Base-by-base conservation (phyloP, 2,888 invertebrate genomes). In the Diarsia rubi region DNA sequence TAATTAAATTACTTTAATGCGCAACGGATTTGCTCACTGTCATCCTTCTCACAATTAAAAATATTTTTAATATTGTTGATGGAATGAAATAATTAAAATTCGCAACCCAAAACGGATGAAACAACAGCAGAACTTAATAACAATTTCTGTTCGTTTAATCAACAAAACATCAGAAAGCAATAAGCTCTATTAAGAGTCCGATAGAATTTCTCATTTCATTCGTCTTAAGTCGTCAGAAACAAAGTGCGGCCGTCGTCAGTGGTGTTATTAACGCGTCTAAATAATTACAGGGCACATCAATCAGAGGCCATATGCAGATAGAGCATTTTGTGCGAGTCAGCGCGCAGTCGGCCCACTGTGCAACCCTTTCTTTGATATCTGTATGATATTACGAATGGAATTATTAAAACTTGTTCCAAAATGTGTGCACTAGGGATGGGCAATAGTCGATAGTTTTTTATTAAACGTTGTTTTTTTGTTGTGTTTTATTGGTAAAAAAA, bases 281-380 rank as follows among this genome's bases (percentile, higher is more conserved):
- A 96, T 97, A 96, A 97, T 97, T 97, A 97, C 95, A 96, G 95
- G 93, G 95, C 92, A 95, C 97, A 96, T 97, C 97, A 96, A 96
- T 97, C 97, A 97, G 92, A 90, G 90, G 92, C 92, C 94, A 94
- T 93, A 96, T 95, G 96, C 96, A 96, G 96, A 96, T 96, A 95
- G 94, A 94, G 90, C 92, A 93, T 94, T 95, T 95, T 96, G 95
- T 95, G 96, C 96, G 96, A 96, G 96, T 95, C 96, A 96, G 96
- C 95, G 93, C 90, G 90, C 92, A 91, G 90, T 91, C 94, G 93
- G 92, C 93, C 93, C 94, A 93, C 94, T 93, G 94, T 94, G 94
- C 95, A 96, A 96, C 96, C 96, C 96, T 95, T 96, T 93, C 94
- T 94, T 95, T 95, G 93, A 95, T 95, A 95, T 94, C 94, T 93